Percentiles rank a stretch among this genome's conserved stretches.
These are phyloP conservation scores for Sympetrum striolatum DNA, from an alignment of 2,888 invertebrate species.

Conservation along the genomic window DNA sequence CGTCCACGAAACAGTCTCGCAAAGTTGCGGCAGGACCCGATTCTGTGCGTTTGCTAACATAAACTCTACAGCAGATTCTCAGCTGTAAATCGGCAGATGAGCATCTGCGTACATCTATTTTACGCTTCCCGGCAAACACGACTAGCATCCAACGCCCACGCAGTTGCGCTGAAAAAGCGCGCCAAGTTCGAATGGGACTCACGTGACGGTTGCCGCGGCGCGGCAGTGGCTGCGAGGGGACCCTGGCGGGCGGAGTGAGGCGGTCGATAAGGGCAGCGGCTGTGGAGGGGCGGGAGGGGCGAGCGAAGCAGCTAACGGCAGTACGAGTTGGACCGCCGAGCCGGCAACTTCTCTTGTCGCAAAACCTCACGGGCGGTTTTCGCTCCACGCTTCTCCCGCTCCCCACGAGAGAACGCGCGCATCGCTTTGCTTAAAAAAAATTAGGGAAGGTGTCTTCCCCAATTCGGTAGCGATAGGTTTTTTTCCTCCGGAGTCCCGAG, in stretches of 20 bases:
- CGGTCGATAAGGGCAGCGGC: not conserved
- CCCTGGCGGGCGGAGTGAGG: not conserved
- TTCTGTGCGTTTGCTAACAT: no score
- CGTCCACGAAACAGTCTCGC: no score
- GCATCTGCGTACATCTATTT: no score
- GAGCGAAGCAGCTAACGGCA: not conserved
- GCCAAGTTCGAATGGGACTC: not conserved
- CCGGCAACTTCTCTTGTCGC: not conserved
- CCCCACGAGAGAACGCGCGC: not conserved
- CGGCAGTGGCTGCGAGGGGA: not conserved
- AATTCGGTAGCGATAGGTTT: not conserved
- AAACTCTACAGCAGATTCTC: no score
- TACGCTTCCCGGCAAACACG: not conserved
- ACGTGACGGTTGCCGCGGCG: not conserved
- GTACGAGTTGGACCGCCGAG: not conserved
- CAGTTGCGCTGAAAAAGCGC: not conserved
- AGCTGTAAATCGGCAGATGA: no score
- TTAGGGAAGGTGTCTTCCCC: not conserved
- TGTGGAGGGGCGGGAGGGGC: not conserved
- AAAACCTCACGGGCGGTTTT: not conserved
- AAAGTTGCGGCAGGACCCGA: no score
- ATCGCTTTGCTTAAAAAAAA: not conserved
- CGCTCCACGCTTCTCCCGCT: not conserved
- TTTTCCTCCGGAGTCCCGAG: not conserved
- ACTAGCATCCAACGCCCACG: not conserved